Base-by-base conservation (phyloP, 2,888 invertebrate genomes). In the Aspidapion aeneum region DNA sequence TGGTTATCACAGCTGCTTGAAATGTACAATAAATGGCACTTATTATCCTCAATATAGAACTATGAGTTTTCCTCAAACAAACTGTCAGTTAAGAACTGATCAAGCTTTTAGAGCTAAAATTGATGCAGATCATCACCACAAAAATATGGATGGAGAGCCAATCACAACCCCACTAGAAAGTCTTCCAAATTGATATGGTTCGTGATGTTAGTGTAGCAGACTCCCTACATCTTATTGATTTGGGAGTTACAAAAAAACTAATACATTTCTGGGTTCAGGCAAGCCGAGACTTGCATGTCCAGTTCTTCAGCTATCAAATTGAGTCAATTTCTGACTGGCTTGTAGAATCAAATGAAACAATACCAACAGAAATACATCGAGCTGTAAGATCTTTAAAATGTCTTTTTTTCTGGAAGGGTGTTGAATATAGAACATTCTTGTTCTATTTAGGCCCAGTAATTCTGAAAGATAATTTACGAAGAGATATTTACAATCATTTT, bases 131-230 rank as follows among this genome's bases (percentile, higher is more conserved):
- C 66, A 71, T 63, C 71, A 71, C 58, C 68, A 69, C 66, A 66
- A 66, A 55, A 58, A 68, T 57, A 57, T 66, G 20, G 35, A 35
- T 12, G 35, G 35, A 35, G 35, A 35, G 3, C 35, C 35, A 35
- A 12, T 35, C 12, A 35, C 35, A 3, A 35, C 35, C 12, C 35
- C 70, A 68, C 20, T 61, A 69, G 54, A 48, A 58, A 61, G 63
- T 66, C 49, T 61, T 74, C 21, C 69, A 69, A 12, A 69, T 72
- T 54, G 65, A 73, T 65, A 69, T 73, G 68, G 61, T 73, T 1
- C 54, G 69, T 59, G 69, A 72, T 62, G 65, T 72, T 58, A 56
- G 65, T 21, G 61, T 71, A 49, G 69, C 69, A 55, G 72, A 72
- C 64, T 65, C 63, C 2, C 55, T 73, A 12, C 71, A 73, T 67